Evolutionary conservation across 2,888 invertebrate genomes (phyloP).

Genomic region (Tinea pellionella): DNA sequence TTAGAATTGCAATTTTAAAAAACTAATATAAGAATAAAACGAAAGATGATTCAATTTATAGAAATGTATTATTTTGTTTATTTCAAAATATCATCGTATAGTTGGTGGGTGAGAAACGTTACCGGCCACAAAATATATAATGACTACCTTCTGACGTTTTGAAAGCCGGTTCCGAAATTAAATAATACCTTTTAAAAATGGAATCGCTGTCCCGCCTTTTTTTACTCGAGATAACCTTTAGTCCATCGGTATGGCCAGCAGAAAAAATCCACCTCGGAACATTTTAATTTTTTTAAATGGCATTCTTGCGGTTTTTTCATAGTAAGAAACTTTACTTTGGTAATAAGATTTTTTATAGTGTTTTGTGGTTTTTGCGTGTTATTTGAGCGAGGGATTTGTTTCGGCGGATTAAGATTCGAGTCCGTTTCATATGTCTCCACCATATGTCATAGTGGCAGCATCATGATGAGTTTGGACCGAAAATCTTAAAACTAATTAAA

Average conservation of each 20-base stretch:
- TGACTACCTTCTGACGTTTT: conserved; percentile 68
- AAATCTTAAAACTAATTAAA: conserved; percentile 50
- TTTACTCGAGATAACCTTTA: conserved; percentile 66
- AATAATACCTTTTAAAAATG: conserved; percentile 70
- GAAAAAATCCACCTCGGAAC: conserved; percentile 52
- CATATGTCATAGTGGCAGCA: conserved; percentile 46
- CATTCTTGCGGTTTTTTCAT: conserved; percentile 66
- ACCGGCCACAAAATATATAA: conserved; percentile 60
- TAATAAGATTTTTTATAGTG: conserved; percentile 50
- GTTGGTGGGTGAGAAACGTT: conserved; percentile 41
- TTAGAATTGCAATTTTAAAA: too few relatives aligned
- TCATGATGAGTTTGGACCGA: conserved; percentile 42
- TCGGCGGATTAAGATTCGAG: conserved; percentile 23
- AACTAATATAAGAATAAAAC: neutral
- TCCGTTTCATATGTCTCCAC: conserved; percentile 15
- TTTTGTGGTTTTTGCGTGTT: conserved; percentile 47
- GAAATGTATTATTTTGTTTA: neutral
- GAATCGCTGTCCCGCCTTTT: conserved; percentile 67
- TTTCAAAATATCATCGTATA: conserved; percentile 21
- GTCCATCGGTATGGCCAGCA: conserved; percentile 45
- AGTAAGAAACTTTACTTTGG: conserved; percentile 49
- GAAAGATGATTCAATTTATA: neutral
- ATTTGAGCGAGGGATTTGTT: conserved; percentile 10
- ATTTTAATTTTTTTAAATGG: conserved; percentile 68
- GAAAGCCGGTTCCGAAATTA: conserved; percentile 68